These are phyloP conservation scores for Lagodon rhomboides DNA, from an alignment of 2,797 vertebrate genomes.

Conservation along the genomic window DNA sequence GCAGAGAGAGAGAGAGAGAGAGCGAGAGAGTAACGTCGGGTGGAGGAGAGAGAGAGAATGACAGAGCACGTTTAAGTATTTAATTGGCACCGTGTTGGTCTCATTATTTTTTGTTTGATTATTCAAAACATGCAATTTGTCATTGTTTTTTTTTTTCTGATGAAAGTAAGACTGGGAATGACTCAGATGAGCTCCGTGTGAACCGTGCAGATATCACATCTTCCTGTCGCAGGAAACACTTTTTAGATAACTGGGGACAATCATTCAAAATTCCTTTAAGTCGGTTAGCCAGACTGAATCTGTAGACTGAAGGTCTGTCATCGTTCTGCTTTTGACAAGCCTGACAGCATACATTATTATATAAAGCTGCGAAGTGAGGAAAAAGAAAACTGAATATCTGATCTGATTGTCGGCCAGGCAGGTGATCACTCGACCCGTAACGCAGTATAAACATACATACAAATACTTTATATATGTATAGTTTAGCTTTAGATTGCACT, in stretches of 20 bases:
- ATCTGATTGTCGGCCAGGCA: too few relatives aligned
- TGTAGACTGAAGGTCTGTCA: not conserved
- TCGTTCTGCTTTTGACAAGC: not conserved
- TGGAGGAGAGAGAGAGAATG: not conserved
- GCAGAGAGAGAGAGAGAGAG: conserved; percentile 4
- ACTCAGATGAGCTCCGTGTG: not conserved
- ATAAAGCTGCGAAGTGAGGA: too few relatives aligned
- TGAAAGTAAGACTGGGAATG: not conserved
- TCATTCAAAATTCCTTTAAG: not conserved
- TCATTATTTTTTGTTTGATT: not conserved
- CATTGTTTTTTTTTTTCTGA: too few relatives aligned
- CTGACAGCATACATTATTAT: too few relatives aligned
- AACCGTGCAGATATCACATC: not conserved
- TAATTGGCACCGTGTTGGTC: not conserved
- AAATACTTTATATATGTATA: too few relatives aligned
- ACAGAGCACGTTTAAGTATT: not conserved
- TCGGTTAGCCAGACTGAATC: not conserved
- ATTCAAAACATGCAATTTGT: not conserved
- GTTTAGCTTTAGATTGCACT: too few relatives aligned
- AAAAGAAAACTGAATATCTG: too few relatives aligned
- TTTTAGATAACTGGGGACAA: not conserved
- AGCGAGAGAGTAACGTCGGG: not conserved
- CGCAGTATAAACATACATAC: too few relatives aligned
- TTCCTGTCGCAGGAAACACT: not conserved
- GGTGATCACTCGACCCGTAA: too few relatives aligned